Conservation (phyloP, 2,888 invertebrate species). For the Plagiodera versicolora region DNA sequence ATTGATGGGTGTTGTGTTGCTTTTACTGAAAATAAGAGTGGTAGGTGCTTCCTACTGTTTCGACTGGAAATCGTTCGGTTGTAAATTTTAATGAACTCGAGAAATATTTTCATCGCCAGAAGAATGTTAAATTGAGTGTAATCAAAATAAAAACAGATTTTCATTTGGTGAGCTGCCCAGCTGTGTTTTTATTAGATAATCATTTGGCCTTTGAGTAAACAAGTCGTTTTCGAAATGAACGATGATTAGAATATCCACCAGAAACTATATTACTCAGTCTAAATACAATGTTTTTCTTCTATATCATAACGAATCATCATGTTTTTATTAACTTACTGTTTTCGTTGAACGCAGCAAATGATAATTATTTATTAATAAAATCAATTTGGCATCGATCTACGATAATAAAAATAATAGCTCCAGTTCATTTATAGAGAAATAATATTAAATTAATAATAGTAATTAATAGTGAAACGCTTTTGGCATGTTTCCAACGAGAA, state of each 20-base stretch:
- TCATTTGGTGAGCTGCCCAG: no score
- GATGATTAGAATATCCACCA: no score
- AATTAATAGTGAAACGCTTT: constrained; percentile 8
- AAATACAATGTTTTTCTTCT: no score
- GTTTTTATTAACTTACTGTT: not conserved
- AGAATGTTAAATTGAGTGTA: no score
- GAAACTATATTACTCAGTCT: no score
- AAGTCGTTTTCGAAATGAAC: no score
- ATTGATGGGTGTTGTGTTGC: not conserved
- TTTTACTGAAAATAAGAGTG: not conserved
- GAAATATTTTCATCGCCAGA: no score
- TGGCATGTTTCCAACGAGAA: constrained; percentile 6
- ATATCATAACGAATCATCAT: no score
- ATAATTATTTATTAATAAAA: not conserved
- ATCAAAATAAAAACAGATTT: no score
- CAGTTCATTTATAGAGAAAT: not conserved
- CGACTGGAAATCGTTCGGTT: not conserved
- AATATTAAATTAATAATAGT: constrained; percentile 11
- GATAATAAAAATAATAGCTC: not conserved
- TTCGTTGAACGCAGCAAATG: not conserved
- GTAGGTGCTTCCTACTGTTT: not conserved
- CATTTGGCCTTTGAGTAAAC: no score
- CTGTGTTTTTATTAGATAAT: no score
- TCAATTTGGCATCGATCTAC: not conserved
- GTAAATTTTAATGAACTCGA: not conserved